phyloP scores from a whole-genome alignment of 2,113 vertebrate species.

The Phylloscopus trochilus region DNA sequence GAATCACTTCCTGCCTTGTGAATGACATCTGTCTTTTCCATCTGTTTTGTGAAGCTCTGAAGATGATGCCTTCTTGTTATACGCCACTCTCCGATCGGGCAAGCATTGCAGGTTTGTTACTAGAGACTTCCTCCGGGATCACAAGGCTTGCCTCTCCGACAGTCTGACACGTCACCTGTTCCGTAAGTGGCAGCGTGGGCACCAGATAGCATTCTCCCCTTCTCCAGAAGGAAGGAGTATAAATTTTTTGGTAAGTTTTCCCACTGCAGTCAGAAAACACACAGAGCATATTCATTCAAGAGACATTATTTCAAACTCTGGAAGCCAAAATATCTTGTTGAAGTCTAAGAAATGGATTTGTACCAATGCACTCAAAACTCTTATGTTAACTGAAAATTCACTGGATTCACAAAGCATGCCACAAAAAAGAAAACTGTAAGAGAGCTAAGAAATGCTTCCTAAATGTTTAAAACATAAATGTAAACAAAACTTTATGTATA shows the following conservation, averaged over 20 bases:
- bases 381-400: not conserved
- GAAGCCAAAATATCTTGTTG: not conserved
- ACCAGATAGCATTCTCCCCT: constrained; percentile 79
- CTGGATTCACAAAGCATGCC: not conserved
- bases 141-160: constrained; percentile 89
- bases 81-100: constrained; percentile 89
- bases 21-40: not conserved
- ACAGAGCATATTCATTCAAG: not conserved
- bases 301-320: not conserved
- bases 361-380: not conserved
- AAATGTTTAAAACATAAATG: not conserved
- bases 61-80: constrained; percentile 93
- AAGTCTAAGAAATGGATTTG: not conserved
- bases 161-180: constrained; percentile 79
- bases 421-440: not conserved
- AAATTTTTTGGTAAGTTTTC: constrained; percentile 80
- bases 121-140: constrained; percentile 92
- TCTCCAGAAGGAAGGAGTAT: constrained; percentile 56
- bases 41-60: constrained; percentile 79
- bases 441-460: not conserved
- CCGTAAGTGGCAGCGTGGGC: constrained; percentile 96
- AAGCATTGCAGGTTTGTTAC: constrained; percentile 90
- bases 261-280: not conserved
- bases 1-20: constrained; percentile 27
- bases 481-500: not conserved